Evolutionary conservation across 2,888 invertebrate genomes (phyloP).

Genomic region (Blastobasis adustella): DNA sequence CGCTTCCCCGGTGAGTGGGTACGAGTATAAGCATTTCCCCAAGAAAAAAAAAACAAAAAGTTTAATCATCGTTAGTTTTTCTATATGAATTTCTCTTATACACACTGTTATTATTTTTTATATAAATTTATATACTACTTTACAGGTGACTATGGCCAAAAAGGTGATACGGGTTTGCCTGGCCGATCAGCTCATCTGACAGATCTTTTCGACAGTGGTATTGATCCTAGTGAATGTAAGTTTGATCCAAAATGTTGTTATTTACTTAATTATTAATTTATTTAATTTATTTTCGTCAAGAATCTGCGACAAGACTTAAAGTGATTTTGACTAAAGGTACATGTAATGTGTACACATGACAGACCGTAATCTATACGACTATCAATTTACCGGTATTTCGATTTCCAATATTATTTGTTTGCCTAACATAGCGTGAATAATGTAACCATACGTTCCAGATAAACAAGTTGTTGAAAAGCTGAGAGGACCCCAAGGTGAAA

Average conservation of each 20-base stretch:
- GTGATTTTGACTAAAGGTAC: slow-evolving; percentile 20
- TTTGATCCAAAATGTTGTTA: background rate
- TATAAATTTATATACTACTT: background rate
- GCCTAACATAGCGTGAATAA: no score
- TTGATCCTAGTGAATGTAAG: slow-evolving; percentile 45
- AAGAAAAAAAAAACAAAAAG: no score
- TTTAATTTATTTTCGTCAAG: no score
- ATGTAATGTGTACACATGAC: slow-evolving; percentile 17
- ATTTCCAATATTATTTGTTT: no score
- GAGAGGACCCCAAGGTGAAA: slow-evolving; percentile 42
- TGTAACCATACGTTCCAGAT: slow-evolving; percentile 27
- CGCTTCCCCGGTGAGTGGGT: no score
- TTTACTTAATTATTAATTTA: background rate
- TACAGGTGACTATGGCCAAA: slow-evolving; percentile 77
- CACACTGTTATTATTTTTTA: no score
- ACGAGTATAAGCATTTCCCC: no score
- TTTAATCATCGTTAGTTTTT: no score
- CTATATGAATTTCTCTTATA: no score
- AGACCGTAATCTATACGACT: slow-evolving; percentile 2
- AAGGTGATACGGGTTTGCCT: slow-evolving; percentile 82
- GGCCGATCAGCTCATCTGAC: slow-evolving; percentile 81
- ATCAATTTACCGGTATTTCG: no score
- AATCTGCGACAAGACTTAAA: slow-evolving; percentile 4
- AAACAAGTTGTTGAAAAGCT: slow-evolving; percentile 37
- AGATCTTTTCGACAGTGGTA: slow-evolving; percentile 36